Evolutionary conservation across 1,140 invertebrate species (phyloP), one percentile per base, ranked within the genome.

Genomic region (Drosophila athabasca): DNA sequence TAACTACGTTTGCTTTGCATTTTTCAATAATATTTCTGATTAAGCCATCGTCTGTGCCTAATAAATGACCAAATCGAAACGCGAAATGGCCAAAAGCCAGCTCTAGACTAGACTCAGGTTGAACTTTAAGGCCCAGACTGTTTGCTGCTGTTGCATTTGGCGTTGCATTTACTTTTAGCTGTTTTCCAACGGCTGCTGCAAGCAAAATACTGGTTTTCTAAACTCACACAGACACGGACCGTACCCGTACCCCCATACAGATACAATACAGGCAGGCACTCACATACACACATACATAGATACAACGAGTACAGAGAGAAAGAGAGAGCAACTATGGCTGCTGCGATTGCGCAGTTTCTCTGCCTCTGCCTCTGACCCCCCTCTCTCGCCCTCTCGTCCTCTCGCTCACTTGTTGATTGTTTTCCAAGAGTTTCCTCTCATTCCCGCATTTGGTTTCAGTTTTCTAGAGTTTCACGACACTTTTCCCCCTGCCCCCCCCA

Each of bases 171-270:
- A 76, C 77, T 69, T 85, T 67, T 62, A 69, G 78, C 60, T 17
- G 66, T 69, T 54, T 65, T 58, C 39, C 43, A 62, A 59, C 46
- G 65, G 75, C 50, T 61, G 60, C 26, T 24, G 64, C 22, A 69
- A 65, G 57, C 57, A 75, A 72, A 87, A 87, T 87, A 87, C 83
- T 87, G 83, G 83, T 87, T 87, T 87, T 87, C 79, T 76, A 87
- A 83, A 82, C 65, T 60, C 68, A 80, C 57, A 67, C 43, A 55
- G 17, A 35, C 2, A 55, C 24, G 49, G 17, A 19, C 17, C 17
- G 1, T 19, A 19, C 17, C 17, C 17, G 17, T 1, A n/a, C n/a
- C n/a, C 17, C 17, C 17, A 45, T 3, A 55, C 6, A 61, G 13
- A 58, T 2, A 24, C 29, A 2, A 64, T 24, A 59, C 9, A 49